phyloP scores from a whole-genome alignment of 2,888 invertebrate genomes.

The Lithophane semibrunnea region DNA sequence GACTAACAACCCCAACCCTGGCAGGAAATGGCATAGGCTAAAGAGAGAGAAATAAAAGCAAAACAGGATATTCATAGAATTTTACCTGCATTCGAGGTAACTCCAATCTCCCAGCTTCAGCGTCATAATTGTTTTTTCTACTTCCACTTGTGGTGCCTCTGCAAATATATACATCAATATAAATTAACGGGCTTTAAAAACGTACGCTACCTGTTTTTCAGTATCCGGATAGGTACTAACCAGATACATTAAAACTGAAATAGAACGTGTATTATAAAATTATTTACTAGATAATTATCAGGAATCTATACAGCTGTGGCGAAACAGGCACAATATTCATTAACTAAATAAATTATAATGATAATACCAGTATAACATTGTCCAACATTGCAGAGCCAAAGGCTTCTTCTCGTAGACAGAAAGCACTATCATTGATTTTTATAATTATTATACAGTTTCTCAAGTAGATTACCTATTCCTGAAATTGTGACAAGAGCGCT shows the following conservation, averaged over 20 bases:
- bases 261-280: not conserved
- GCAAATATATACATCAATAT: conserved; percentile 47
- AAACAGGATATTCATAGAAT: not conserved
- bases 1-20: too few relatives aligned
- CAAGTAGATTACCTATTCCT: conserved; percentile 79
- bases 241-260: not conserved
- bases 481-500: conserved; percentile 74
- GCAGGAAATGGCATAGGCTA: not conserved
- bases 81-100: conserved; percentile 80
- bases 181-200: not conserved
- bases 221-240: not conserved
- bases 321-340: not conserved
- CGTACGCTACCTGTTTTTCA: not conserved
- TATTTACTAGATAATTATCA: not conserved
- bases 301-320: not conserved
- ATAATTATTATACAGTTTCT: not conserved
- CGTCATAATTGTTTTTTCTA: conserved; percentile 66
- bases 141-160: conserved; percentile 78
- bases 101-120: conserved; percentile 74
- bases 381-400: too few relatives aligned
- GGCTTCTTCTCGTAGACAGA: too few relatives aligned
- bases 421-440: not conserved
- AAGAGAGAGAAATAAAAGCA: not conserved
- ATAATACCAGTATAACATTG: not conserved
- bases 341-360: not conserved